These are phyloP conservation scores for Drosophila setifemur DNA, from an alignment of 1,140 invertebrate genomes.

Conservation along the genomic window DNA sequence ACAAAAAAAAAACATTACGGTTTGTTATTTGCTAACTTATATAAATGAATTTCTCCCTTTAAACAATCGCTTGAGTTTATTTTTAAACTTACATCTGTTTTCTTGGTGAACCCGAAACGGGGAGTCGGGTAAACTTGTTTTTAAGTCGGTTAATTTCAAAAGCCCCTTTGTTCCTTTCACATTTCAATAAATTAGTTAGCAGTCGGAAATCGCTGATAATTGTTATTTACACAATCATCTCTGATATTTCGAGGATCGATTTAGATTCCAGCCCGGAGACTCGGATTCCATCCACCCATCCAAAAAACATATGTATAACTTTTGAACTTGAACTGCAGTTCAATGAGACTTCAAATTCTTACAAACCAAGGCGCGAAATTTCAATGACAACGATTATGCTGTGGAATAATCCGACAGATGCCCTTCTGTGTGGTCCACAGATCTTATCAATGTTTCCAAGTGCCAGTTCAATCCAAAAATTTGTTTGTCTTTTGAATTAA, in stretches of 20 bases:
- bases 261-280: background rate
- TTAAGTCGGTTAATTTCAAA: slow-evolving; percentile 18
- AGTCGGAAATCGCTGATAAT: slow-evolving; percentile 19
- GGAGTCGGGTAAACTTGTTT: slow-evolving; percentile 23
- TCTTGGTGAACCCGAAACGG: slow-evolving; percentile 14
- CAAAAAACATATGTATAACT: slow-evolving; percentile 19
- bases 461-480: background rate
- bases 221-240: background rate
- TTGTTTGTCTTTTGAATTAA: background rate
- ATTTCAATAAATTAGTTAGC: slow-evolving; percentile 9
- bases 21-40: background rate
- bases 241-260: background rate
- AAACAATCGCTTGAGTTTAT: slow-evolving; percentile 21
- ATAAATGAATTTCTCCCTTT: background rate
- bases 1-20: background rate
- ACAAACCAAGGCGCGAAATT: background rate
- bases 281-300: too few species aligned
- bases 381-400: background rate
- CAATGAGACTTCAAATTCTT: background rate
- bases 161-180: slow-evolving; percentile 10
- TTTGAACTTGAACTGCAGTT: slow-evolving; percentile 7
- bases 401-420: background rate
- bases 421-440: slow-evolving; percentile 16
- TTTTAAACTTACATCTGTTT: slow-evolving; percentile 45
- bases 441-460: slow-evolving; percentile 21